Evolutionary conservation across 2,888 invertebrate genomes (phyloP), one percentile per base, ranked within the genome.

Genomic region (Sclerodermus sp.): DNA sequence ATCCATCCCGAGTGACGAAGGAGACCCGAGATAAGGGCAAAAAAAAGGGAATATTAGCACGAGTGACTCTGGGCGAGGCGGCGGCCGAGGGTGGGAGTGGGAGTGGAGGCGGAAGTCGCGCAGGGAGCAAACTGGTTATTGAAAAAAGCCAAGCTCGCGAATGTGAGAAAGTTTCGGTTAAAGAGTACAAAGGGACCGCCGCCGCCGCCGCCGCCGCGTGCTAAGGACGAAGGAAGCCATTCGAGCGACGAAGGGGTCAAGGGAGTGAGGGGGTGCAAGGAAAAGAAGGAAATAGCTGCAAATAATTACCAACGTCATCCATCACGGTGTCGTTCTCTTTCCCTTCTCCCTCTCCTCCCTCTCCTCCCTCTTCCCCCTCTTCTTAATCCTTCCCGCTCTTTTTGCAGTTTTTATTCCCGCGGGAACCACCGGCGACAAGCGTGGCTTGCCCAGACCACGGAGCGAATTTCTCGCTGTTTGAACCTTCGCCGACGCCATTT

Each of bases 261-360:
- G n/a, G n/a, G n/a, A n/a, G n/a, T n/a, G 44, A 23, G 43, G n/a
- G 15, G 47, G 31, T 34, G 37, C 30, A 42, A 37, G 42, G 18
- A 40, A 41, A 46, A 41, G 16, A 50, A 46, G 42, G 47, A 56
- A 56, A 54, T 42, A 50, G 47, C 60, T 47, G 62, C 60, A 64
- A 64, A 68, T 68, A 68, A 68, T 68, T 68, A 62, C 64, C 49
- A 47, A 41, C 57, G 60, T 61, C 68, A 66, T 67, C 68, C 60
- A 68, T 64, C 68, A 66, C 49, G 43, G 6, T 41, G 39, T 44
- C 49, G 45, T 38, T 46, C 47, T 32, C 34, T 43, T 32, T n/a
- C 14, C 23, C 23, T 23, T 23, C 8, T 23, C 23, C 23, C 23
- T 23, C 23, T 8, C 3, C 3, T 23, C 44, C 17, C 42, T 42